Evolutionary conservation across 2,888 invertebrate genomes (phyloP), one percentile per base, ranked within the genome.

Genomic region (Tuta absoluta): DNA sequence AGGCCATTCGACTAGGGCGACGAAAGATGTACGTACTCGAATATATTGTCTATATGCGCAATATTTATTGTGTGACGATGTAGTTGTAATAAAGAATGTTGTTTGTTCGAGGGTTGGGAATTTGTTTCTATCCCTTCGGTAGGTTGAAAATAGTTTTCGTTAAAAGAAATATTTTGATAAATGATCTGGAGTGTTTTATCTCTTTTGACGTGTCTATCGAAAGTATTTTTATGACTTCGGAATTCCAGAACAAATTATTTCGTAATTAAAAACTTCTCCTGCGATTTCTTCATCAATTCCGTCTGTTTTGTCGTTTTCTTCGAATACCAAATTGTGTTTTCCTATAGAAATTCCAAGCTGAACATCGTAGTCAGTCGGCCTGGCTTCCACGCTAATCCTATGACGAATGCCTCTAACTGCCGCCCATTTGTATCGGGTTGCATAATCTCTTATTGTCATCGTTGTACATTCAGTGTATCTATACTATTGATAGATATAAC

Each of bases 1-100:
- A 82, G 77, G 81, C 86, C 85, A 89, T 87, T 86, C 85, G 85
- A 84, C 86, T 86, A 80, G 90, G 89, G 91, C 85, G 89, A 81
- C 73, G 87, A 88, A 82, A 84, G 82, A 82, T 82, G 79, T 80
- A 82, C 56, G 24, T 81, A 80, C 80, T 63, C 49, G 86, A 80
- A 85, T 85, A 81, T 82, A 81, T 84, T 84, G 81, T 86, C 84
- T 86, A 82, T 82, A 68, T 76, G 78, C 79, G 80, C 81, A 78
- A 77, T 78, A 77, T 84, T 85, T 81, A 84, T 83, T 79, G 78
- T 79, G 5, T 23, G 74, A 75, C 73, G 78, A 74, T 76, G 72
- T 71, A 71, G 66, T 72, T 72, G 69, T 75, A 70, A 82, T 79
- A 80, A 78, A 79, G 72, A 77, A 76, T 73, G 68, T 68, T 72